Conservation (phyloP, 2,888 invertebrate species). For the Phorcus lineatus region DNA sequence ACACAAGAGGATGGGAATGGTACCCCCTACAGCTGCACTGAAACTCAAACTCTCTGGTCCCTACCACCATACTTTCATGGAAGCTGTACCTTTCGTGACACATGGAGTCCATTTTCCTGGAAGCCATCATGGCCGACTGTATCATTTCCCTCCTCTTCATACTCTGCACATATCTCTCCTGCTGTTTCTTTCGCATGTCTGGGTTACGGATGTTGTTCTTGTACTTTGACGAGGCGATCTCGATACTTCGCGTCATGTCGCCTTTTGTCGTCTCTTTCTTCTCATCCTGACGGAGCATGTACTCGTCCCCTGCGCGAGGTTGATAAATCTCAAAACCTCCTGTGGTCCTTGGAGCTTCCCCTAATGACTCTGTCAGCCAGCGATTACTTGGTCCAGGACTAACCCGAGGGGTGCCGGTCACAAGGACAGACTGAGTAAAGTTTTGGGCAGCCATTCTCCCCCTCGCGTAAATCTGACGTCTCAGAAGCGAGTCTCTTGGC, state of each 20-base stretch:
- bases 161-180: neutral
- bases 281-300: neutral
- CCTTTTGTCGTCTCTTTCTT: neutral
- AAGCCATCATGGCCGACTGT: neutral
- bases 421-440: constrained; percentile 34
- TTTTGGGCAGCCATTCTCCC: neutral
- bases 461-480: constrained; percentile 15
- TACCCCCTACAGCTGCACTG: constrained; percentile 39
- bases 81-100: neutral
- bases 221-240: constrained; percentile 12
- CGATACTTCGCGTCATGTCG: neutral
- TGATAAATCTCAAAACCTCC: constrained; percentile 35
- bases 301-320: neutral
- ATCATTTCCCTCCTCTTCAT: neutral
- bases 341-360: constrained; percentile 33
- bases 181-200: constrained; percentile 25
- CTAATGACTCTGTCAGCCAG: constrained; percentile 38
- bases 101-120: neutral
- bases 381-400: neutral
- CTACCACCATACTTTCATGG: constrained; percentile 12
- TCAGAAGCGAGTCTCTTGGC: constrained; percentile 14
- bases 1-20: constrained; percentile 34
- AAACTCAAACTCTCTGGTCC: constrained; percentile 3
- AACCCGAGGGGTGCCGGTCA: constrained; percentile 7
- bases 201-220: constrained; percentile 29